Evolutionary conservation across 2,797 vertebrate species (phyloP), one percentile per base, ranked within the genome.

Genomic region (Chrysocyon brachyurus): DNA sequence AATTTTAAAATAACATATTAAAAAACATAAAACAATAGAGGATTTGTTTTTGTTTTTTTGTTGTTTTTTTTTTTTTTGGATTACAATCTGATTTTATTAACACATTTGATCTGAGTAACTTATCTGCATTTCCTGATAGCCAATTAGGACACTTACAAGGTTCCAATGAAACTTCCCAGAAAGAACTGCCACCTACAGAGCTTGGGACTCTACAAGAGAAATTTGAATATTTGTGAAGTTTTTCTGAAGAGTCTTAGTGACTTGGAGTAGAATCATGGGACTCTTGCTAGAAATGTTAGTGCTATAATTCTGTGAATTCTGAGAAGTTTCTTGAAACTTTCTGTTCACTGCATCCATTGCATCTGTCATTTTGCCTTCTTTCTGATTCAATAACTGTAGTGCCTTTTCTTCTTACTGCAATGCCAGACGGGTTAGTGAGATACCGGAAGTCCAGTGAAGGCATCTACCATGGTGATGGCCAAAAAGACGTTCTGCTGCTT

Each of bases 381-480:
- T 75, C 21, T 16, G 33, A 56, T n/a, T 46, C 15, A 26, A 19
- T 49, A 6, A 26, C 12, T 12, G 24, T 4, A 12, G 12, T 36
- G 12, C 2, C 68, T 4, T 22, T 33, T 54, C 15, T 66, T 59
- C 31, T 61, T 33, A 36, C 3, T 54, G 14, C 7, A 36, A 16
- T 12, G 10, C 19, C 19, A 4, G 56, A 72, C 75, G 26, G 49
- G 31, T 1, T 28, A 31, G 2, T 8, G 14, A 88, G 3, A 21
- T 0, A 21, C 3, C 14, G 28, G 17, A 21, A 22, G 28, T 9
- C 8, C 31, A 68, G 14, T 4, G 19, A 96, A 3, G 22, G 17
- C 7, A 21, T 22, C 2, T 3, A 1, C 9, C 16, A 11, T 0
- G 0, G 4, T 54, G 11, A 15, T n/a, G 33, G n/a, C 12, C 6